Base-by-base conservation (phyloP, 1,140 invertebrate genomes). In the Ephestia elutella region DNA sequence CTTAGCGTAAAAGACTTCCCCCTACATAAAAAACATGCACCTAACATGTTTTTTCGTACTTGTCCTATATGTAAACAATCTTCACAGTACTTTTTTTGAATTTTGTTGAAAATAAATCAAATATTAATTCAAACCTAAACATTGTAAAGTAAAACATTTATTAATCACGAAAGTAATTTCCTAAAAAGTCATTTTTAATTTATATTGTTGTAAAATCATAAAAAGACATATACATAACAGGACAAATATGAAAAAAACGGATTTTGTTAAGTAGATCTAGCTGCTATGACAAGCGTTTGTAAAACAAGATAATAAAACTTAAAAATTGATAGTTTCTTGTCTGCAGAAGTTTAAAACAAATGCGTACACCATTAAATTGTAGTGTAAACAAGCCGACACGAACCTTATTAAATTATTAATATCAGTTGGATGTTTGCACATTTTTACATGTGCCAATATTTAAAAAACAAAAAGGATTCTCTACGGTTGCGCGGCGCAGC, bases 401-500 rank as follows among this genome's bases (percentile, higher is more conserved):
- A 44, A 44, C n/a, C 13, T 44, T 44, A 44, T 44, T 44, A 15
- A 44, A 44, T 44, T 44, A 44, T 44, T 15, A 44, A 44, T 44
- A 44, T 44, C 38, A 44, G 38, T 44, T 15, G 38, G 15, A 44
- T 44, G 38, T 44, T 44, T 44, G 38, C 15, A 44, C 38, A 44
- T 44, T 44, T 44, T 44, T 44, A 44, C 38, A 44, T 44, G 38
- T 44, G 38, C 38, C 38, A 44, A 44, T 44, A 44, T 44, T 44
- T 44, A 44, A 44, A 44, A 44, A 44, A 44, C 38, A 44, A 44
- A 44, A 44, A 44, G 38, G 38, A 15, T 44, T 44, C 32, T 38
- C 38, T 44, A 44, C 38, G 38, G 38, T 44, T 71, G 54, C 59
- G 54, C 63, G 56, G 66, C 73, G 38, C 77, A 72, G 77, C 75